Percentiles rank a stretch among this genome's conserved stretches.
Conservation (phyloP, 2,888 invertebrate species). For the Conchocele bisecta region DNA sequence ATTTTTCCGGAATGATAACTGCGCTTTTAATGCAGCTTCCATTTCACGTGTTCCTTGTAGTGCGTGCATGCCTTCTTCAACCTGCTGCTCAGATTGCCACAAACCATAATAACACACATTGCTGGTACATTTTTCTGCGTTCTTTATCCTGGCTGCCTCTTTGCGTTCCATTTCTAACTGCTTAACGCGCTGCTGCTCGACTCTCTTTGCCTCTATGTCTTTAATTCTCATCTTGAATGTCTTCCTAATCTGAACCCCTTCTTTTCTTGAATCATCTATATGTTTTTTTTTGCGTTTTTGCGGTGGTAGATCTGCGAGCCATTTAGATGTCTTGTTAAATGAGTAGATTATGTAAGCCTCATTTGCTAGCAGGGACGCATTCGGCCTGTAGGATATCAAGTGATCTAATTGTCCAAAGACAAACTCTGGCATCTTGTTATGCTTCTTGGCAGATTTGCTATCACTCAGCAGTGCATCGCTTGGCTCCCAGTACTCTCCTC, state of each 20-base stretch:
- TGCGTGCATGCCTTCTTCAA: slow-evolving; percentile 29
- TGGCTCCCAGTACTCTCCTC: slow-evolving; percentile 38
- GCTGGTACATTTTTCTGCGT: slow-evolving; percentile 37
- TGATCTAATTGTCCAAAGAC: slow-evolving; percentile 50
- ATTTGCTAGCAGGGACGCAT: slow-evolving; percentile 43
- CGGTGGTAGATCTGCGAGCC: slow-evolving; percentile 17
- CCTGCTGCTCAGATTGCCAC: slow-evolving; percentile 34
- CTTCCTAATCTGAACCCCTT: slow-evolving; percentile 34
- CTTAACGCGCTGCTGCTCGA: slow-evolving; percentile 27
- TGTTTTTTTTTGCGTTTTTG: slow-evolving; percentile 26
- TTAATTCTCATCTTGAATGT: slow-evolving; percentile 38
- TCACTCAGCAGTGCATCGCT: slow-evolving; percentile 5
- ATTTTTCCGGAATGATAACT: slow-evolving; percentile 34
- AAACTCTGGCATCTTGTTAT: slow-evolving; percentile 51
- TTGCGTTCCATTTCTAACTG: slow-evolving; percentile 31
- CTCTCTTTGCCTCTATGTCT: slow-evolving; percentile 30
- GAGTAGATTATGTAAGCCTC: slow-evolving; percentile 43
- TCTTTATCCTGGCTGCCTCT: slow-evolving; percentile 30
- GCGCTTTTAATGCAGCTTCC: slow-evolving; percentile 29
- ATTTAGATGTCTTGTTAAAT: slow-evolving; percentile 47
- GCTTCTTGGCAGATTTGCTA: slow-evolving; percentile 39
- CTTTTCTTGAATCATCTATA: slow-evolving; percentile 37
- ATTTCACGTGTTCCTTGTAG: slow-evolving; percentile 19
- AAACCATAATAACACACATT: slow-evolving; percentile 50
- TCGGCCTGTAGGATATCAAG: slow-evolving; percentile 34